Base-by-base conservation (phyloP, 1,140 invertebrate species). In the Lasioglossum baleicum region DNA sequence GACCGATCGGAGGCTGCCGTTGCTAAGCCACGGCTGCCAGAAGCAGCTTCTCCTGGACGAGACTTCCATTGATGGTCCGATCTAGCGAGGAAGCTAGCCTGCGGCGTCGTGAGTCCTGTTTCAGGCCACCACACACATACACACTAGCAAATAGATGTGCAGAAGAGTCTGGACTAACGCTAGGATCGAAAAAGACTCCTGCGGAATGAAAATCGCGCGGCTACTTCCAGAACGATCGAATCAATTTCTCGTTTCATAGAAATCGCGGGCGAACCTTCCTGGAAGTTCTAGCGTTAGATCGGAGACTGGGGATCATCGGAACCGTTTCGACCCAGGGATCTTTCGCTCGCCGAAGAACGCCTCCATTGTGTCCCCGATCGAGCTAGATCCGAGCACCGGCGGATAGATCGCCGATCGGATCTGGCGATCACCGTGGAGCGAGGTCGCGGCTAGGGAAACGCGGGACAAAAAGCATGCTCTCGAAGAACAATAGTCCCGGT, bases 11-110 rank as follows among this genome's bases (percentile, higher is more conserved):
- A 26, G 68, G 67, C 26, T 26, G 26, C 90, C 88, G n/a, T 87
- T 82, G 76, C 71, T 89, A 58, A 91, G 88, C 92, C 92, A 92
- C 35, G 92, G 92, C 72, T 93, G 92, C 92, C 92, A 93, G 65
- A 92, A 86, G 70, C 80, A 87, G 26, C 78, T 83, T 81, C 87
- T 83, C 60, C 89, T 89, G 51, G 87, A 83, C 53, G 89, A 82
- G 58, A 92, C 72, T 80, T 91, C 89, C 92, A 92, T 92, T 58
- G 31, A 6, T 58, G 51, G 5, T 15, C 51, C 13, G 35, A 35
- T 35, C 5, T 35, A 5, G 35, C 35, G 35, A 2, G 35, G 35
- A 35, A 35, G 35, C 35, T 5, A 35, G 35, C 35, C 35, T 35
- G 35, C 35, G 35, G 35, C 35, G 35, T 35, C 35, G 13, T 11